phyloP scores from a whole-genome alignment of 2,113 vertebrate genomes.

The Irena cyanogastra region DNA sequence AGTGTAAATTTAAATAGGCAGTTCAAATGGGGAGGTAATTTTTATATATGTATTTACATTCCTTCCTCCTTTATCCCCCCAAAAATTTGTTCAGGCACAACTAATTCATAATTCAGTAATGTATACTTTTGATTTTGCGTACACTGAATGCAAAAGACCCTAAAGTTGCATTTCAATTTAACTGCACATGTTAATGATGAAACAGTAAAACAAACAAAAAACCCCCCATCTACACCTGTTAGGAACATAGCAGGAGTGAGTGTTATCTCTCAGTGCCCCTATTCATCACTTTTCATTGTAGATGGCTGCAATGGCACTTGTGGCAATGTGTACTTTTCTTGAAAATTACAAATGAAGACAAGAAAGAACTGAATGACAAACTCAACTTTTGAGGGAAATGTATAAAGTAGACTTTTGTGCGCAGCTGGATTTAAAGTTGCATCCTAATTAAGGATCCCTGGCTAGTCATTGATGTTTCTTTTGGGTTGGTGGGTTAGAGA shows the following conservation, averaged over 20 bases:
- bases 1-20: background rate
- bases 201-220: background rate
- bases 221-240: background rate
- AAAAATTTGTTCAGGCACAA: background rate
- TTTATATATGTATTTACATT: background rate
- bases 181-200: background rate
- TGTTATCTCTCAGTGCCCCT: background rate
- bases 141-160: background rate
- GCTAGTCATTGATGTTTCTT: background rate
- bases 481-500: background rate
- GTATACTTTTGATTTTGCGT: background rate
- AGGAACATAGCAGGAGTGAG: background rate
- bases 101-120: background rate
- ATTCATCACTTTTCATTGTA: background rate
- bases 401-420: background rate
- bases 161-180: conserved; percentile 35
- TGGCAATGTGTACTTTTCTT: background rate
- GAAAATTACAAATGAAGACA: background rate
- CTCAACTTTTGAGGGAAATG: background rate
- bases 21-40: background rate
- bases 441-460: background rate
- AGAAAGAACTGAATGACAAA: background rate
- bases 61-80: background rate
- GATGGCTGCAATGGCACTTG: background rate
- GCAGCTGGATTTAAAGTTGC: background rate